Evolutionary conservation across 2,888 invertebrate genomes (phyloP), one percentile per base, ranked within the genome.

Genomic region (Chrysomela aeneicollis): DNA sequence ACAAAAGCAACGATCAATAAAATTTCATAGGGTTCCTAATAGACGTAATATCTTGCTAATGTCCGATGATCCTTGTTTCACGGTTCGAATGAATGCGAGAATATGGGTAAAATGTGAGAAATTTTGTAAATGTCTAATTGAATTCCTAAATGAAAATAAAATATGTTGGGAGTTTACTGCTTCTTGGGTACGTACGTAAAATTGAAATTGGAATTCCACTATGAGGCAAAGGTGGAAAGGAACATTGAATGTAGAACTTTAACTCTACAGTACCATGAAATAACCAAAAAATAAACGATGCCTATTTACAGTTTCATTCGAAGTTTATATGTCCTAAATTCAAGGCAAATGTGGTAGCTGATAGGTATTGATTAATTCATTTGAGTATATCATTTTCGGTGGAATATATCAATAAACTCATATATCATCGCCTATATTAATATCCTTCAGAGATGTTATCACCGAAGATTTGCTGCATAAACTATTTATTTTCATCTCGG

Each of bases 401-500:
- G n/a, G n/a, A n/a, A n/a, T n/a, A n/a, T n/a, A n/a, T n/a, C n/a
- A n/a, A n/a, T 49, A 55, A 26, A 35, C 15, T 22, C 50, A 30
- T 22, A 10, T 51, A 32, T 60, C 52, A 46, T 53, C 58, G 17
- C 47, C 47, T n/a, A n/a, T 55, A 50, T 64, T 66, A 66, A 66
- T 66, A 69, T 54, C 60, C 59, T 61, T 55, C 69, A 61, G n/a
- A 53, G 42, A 50, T 42, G 59, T 59, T 53, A 42, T 50, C 17
- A 21, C 17, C 21, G 15, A 46, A 10, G 19, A 6, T 32, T 30
- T 35, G 47, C 17, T 50, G 50, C 3, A 42, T 49, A 50, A 63
- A 64, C 67, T 61, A 61, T 67, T 67, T 67, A 64, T 61, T 67
- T 64, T 67, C 58, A 63, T 63, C 60, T 54, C n/a, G 37, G 58